Evolutionary conservation across 2,888 invertebrate genomes (phyloP).

Genomic region (Pyrochroa serraticornis): DNA sequence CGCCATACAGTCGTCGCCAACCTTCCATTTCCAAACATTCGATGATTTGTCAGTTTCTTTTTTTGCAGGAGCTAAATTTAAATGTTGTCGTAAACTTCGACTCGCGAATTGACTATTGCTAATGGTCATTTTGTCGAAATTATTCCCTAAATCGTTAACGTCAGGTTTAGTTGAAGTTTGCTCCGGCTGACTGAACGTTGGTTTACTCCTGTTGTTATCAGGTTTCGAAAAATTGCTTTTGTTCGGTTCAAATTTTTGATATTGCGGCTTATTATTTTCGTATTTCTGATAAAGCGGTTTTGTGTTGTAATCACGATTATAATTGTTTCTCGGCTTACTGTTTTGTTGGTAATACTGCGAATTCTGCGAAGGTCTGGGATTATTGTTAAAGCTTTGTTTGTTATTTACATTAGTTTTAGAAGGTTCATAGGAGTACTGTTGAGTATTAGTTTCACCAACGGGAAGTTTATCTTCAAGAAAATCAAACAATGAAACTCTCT

Average conservation of each 20-base stretch:
- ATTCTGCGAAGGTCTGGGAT: conserved; percentile 20
- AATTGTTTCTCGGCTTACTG: too few relatives aligned
- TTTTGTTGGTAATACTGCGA: background rate
- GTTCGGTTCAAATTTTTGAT: background rate
- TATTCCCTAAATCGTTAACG: conserved; percentile 36
- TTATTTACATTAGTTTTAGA: conserved; percentile 9
- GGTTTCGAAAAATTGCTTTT: background rate
- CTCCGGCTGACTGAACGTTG: background rate
- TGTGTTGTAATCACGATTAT: conserved; percentile 4
- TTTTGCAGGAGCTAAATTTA: conserved; percentile 44
- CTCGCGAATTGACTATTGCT: conserved; percentile 52
- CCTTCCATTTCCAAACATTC: conserved; percentile 67
- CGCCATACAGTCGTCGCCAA: conserved; percentile 84
- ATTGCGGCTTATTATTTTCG: conserved; percentile 24
- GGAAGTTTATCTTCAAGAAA: conserved; percentile 83
- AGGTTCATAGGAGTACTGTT: conserved; percentile 4
- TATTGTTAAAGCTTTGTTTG: conserved; percentile 7
- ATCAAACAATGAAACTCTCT: conserved; percentile 80
- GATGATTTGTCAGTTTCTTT: conserved; percentile 12
- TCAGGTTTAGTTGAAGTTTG: conserved; percentile 24
- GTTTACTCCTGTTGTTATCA: background rate
- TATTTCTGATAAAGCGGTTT: conserved; percentile 30
- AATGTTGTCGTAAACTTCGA: conserved; percentile 52
- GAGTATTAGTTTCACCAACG: conserved; percentile 41
- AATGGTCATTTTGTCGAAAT: conserved; percentile 47